Base-by-base conservation (phyloP, 2,797 vertebrate species). In the Odontamblyopus lacepedii region DNA sequence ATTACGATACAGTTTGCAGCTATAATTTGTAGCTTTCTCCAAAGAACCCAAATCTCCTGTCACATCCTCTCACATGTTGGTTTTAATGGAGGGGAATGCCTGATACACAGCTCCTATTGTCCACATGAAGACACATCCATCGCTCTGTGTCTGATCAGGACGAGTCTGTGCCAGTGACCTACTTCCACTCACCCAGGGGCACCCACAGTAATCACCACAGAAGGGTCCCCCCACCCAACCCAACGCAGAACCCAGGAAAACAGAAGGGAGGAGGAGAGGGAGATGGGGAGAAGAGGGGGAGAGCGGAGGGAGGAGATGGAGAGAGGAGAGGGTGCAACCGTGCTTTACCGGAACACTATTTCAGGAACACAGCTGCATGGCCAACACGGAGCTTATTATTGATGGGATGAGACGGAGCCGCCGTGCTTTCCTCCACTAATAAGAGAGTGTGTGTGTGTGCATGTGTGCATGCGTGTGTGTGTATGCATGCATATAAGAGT, bases 151-250 rank as follows among this genome's bases (percentile, higher is more conserved):
- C 74, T 67, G 73, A 71, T 73, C 73, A 71, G 78, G 79, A 79
- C 87, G 80, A 79, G 88, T 85, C 83, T 90, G 90, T 90, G 89
- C 91, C 90, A 91, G 87, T 92, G 91, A 92, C 91, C 91, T 92
- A 92, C 83, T 91, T 92, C 80, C 77, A 86, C 72, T 70, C 80
- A 86, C 87, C 88, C 81, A 84, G 91, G 85, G 88, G 90, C 88
- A 90, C 90, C 80, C 85, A 88, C 86, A 88, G 89, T 91, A 91
- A 92, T 93, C 90, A 93, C 85, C 83, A 81, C 85, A 74, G 65
- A 59, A 59, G 56, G 85, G 86, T 80, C 85, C 63, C 78, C 15
- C 59, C 57, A 16, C 7, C 15, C 84, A 76, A 83, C 78, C 79
- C 88, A 79, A 71, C 78, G 78, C 76, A 85, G 83, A 78, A 73